A percentile compares a stretch with the other conserved stretches of the same genome.
Conservation (phyloP, 2,797 vertebrate genomes). For the Cephalopachus bancanus region DNA sequence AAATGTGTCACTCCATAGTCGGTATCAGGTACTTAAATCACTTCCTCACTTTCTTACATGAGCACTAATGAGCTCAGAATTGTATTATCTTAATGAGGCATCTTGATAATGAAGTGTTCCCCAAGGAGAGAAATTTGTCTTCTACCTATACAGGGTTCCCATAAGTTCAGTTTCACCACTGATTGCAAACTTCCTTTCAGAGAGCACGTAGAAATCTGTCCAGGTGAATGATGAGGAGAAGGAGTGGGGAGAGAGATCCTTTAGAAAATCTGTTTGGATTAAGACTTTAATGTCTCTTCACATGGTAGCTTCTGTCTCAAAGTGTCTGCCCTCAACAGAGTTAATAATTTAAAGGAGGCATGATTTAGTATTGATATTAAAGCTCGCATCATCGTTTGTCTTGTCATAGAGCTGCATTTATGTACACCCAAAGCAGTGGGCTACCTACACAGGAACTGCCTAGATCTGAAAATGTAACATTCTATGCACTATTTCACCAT, state of each 20-base stretch:
- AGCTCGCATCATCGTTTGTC: not conserved
- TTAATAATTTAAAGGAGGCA: slow-evolving; percentile 15
- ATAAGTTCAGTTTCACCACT: not conserved
- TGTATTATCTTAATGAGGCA: slow-evolving; percentile 36
- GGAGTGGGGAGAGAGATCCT: not conserved
- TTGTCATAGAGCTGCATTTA: not conserved
- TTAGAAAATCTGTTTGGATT: not conserved
- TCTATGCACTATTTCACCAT: not conserved
- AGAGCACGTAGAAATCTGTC: not conserved
- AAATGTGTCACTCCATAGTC: not conserved
- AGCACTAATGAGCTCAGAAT: not conserved
- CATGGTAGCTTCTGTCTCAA: not conserved
- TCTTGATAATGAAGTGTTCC: slow-evolving; percentile 41
- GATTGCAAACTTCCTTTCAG: not conserved
- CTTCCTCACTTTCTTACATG: slow-evolving; percentile 50
- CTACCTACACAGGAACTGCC: not conserved
- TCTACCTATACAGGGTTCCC: not conserved
- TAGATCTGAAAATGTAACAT: not conserved
- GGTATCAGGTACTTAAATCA: not conserved
- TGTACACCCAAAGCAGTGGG: not conserved
- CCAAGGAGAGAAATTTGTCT: not conserved
- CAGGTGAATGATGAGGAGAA: not conserved
- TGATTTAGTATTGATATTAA: not conserved
- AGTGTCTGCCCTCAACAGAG: not conserved
- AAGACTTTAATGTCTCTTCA: not conserved